A percentile compares a stretch with the other conserved stretches of the same genome.
phyloP scores from a whole-genome alignment of 2,113 vertebrate genomes.

The Okapia johnstoni region DNA sequence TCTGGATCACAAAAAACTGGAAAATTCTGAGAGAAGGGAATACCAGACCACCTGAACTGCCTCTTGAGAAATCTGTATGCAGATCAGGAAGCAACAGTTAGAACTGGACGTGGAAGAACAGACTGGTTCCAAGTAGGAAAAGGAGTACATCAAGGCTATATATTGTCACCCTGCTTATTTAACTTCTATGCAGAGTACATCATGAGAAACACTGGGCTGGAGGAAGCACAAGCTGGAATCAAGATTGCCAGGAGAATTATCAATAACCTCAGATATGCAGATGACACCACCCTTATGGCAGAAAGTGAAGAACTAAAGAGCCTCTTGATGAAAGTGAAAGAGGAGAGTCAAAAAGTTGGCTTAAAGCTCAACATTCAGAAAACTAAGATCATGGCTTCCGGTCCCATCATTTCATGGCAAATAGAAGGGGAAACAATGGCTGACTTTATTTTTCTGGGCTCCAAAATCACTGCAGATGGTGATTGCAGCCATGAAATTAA shows the following conservation, averaged over 20 bases:
- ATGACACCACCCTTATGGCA: not conserved
- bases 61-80: not conserved
- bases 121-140: not conserved
- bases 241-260: not conserved
- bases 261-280: not conserved
- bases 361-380: not conserved
- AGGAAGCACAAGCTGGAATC: not conserved
- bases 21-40: not conserved
- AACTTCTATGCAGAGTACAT: not conserved
- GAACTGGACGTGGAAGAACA: not conserved
- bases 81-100: not conserved
- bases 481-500: not conserved
- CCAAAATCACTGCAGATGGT: not conserved
- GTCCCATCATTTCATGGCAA: not conserved
- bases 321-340: not conserved
- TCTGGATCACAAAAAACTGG: not conserved
- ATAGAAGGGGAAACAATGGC: not conserved
- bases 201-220: not conserved
- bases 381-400: not conserved
- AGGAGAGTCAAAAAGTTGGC: not conserved
- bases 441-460: accelerated
- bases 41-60: not conserved
- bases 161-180: not conserved
- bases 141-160: not conserved
- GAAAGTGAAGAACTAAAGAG: not conserved